Conservation (phyloP, 2,888 invertebrate genomes). For the Neria commutata region DNA sequence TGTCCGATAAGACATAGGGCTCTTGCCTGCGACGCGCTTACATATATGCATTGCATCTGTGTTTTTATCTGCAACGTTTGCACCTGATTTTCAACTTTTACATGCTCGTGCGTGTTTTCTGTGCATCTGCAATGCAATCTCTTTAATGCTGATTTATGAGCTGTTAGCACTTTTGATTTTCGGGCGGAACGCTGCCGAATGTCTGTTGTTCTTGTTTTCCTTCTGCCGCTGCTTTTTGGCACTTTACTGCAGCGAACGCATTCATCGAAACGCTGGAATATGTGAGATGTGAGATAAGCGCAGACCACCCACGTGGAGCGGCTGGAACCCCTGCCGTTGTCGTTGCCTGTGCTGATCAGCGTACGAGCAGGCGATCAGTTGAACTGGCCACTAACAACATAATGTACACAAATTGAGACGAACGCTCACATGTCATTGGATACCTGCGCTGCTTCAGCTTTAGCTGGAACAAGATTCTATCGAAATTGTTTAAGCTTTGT, state of each 20-base stretch:
- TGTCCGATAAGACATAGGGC: no score
- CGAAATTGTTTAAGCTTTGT: neutral
- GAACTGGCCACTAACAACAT: no score
- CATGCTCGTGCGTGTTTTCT: no score
- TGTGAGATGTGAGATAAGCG: no score
- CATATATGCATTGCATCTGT: no score
- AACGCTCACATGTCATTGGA: no score
- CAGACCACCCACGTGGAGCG: neutral
- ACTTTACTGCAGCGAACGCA: neutral
- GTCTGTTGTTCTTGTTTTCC: neutral
- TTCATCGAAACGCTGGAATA: neutral
- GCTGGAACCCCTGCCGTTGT: neutral
- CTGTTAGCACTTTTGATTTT: neutral
- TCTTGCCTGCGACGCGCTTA: no score
- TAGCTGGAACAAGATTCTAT: neutral
- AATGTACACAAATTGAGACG: no score
- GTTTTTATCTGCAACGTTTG: no score
- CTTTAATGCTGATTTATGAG: neutral
- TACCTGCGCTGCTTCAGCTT: no score
- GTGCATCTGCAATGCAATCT: no score
- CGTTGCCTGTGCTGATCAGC: neutral
- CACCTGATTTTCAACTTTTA: no score
- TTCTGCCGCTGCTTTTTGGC: neutral
- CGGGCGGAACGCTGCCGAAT: neutral
- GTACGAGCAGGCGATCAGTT: neutral